Conservation (phyloP, 2,888 invertebrate genomes). For the Eulithis testata region DNA sequence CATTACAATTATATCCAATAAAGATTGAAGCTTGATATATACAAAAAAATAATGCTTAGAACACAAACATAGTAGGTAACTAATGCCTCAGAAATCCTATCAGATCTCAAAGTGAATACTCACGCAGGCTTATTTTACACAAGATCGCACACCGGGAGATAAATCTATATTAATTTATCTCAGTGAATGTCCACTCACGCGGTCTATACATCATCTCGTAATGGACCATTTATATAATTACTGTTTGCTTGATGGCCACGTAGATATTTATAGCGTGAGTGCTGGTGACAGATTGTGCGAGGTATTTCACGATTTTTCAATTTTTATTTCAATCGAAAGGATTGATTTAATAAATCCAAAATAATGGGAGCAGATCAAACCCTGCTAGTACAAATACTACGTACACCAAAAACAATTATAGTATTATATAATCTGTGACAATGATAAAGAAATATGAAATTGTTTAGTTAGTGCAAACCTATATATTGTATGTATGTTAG, state of each 20-base stretch:
- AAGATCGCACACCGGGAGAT: conserved; percentile 30
- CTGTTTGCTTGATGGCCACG: conserved; percentile 41
- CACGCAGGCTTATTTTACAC: background rate
- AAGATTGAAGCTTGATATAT: too few species aligned
- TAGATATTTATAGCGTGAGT: conserved; percentile 28
- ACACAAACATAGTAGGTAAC: background rate
- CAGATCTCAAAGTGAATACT: conserved; percentile 5
- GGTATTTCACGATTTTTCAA: conserved; percentile 17
- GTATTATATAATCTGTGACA: too few species aligned
- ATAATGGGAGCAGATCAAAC: too few species aligned
- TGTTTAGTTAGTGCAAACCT: too few species aligned
- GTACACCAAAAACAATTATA: too few species aligned
- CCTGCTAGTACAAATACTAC: too few species aligned
- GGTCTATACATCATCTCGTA: conserved; percentile 42
- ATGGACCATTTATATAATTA: conserved; percentile 46
- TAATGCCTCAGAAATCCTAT: background rate
- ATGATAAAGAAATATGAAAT: too few species aligned
- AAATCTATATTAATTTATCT: conserved; percentile 37
- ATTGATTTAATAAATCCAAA: background rate
- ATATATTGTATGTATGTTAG: too few species aligned
- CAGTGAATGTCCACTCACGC: conserved; percentile 39
- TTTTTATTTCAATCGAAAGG: conserved; percentile 16
- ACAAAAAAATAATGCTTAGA: too few species aligned
- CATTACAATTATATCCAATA: too few species aligned
- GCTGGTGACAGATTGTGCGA: conserved; percentile 28